Evolutionary conservation across 2,888 invertebrate genomes (phyloP).

Genomic region (Conus canariensis): DNA sequence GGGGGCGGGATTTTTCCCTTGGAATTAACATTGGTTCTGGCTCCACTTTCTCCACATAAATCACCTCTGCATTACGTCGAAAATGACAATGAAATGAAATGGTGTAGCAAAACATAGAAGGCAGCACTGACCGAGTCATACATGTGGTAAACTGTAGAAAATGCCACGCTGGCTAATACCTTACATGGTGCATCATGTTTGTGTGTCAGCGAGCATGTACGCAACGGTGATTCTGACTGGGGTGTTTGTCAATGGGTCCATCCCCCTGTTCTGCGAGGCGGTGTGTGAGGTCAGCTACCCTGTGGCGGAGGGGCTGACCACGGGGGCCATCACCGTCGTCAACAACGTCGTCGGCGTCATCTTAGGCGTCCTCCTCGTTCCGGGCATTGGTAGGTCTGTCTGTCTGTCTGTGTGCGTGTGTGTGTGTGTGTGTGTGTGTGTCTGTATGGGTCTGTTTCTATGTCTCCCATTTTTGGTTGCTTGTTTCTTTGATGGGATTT

Average conservation of each 20-base stretch:
- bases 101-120: too few relatives aligned
- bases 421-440: not conserved
- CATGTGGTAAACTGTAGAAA: too few relatives aligned
- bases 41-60: too few relatives aligned
- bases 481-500: too few relatives aligned
- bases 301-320: conserved; percentile 33
- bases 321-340: not conserved
- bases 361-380: conserved; percentile 26
- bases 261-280: conserved; percentile 43
- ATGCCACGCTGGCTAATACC: too few relatives aligned
- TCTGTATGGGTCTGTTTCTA: not conserved
- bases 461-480: too few relatives aligned
- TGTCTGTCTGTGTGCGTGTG: not conserved
- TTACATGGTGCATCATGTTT: not conserved
- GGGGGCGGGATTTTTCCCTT: too few relatives aligned
- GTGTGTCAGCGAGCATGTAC: conserved; percentile 41
- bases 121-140: too few relatives aligned
- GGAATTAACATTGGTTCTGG: too few relatives aligned
- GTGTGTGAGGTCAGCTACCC: conserved; percentile 43
- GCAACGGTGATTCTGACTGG: conserved; percentile 27
- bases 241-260: conserved; percentile 28
- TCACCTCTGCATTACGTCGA: too few relatives aligned
- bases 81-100: too few relatives aligned
- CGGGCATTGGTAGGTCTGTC: conserved; percentile 30
- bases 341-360: conserved; percentile 33